Evolutionary conservation across 2,113 vertebrate genomes (phyloP).

Genomic region (Rhinopithecus roxellana): DNA sequence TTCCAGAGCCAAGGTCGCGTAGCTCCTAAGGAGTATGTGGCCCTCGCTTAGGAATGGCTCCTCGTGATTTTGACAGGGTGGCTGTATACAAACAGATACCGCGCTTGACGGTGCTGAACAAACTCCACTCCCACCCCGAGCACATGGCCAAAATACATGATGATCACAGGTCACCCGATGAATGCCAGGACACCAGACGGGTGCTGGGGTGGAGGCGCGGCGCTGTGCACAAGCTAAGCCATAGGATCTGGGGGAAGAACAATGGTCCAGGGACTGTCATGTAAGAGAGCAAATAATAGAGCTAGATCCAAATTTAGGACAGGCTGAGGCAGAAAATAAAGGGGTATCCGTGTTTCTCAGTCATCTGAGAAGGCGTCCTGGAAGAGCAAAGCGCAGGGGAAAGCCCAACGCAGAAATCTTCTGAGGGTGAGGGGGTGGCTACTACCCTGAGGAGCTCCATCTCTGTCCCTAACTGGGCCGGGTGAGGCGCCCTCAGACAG

Average conservation of each 20-base stretch:
- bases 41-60: neutral
- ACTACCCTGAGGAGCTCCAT: neutral
- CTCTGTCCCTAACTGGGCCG: neutral
- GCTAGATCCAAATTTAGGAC: neutral
- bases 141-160: neutral
- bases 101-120: no score
- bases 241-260: neutral
- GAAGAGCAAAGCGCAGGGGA: neutral
- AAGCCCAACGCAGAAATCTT: neutral
- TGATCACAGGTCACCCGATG: neutral
- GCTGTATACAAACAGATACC: neutral
- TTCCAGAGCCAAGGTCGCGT: neutral
- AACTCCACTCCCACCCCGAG: neutral
- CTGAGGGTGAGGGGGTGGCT: neutral
- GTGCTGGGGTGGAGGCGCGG: fast-evolving
- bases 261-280: fast-evolving
- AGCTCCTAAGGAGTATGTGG: fast-evolving
- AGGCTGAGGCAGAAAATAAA: neutral
- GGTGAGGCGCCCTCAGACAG: neutral
- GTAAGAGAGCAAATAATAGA: neutral
- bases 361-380: neutral
- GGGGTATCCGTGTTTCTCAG: neutral
- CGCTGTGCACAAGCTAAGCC: neutral
- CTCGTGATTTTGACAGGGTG: neutral
- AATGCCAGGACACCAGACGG: neutral